Percentiles rank a stretch among this genome's conserved stretches.
Conservation (phyloP, 1,140 invertebrate species). For the Drosophila melanogaster region Release_6_plus_ISO1_MT NT_037436.4:15803501-15804000, state of each 20-base stretch:
- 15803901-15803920: slow-evolving; percentile 55
- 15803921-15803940: slow-evolving; percentile 50
- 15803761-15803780: slow-evolving; percentile 12
- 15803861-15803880: slow-evolving; percentile 74
- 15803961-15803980: slow-evolving; percentile 77
- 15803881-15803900: slow-evolving; percentile 32
- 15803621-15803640: no score
- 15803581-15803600: no score
- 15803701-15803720: background rate
- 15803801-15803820: slow-evolving; percentile 38
- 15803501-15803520: no score
- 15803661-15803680: no score
- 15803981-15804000: slow-evolving; percentile 71
- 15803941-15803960: slow-evolving; percentile 30
- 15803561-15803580: no score
- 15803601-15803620: no score
- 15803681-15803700: no score
- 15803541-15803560: no score
- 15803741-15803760: slow-evolving; percentile 4
- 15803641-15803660: no score
- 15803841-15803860: slow-evolving; percentile 38
- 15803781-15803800: slow-evolving; percentile 26
- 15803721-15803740: background rate
- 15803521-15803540: no score
- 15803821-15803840: slow-evolving; percentile 22